Conservation (phyloP, 2,888 invertebrate genomes). For the Brenthis daphne region DNA sequence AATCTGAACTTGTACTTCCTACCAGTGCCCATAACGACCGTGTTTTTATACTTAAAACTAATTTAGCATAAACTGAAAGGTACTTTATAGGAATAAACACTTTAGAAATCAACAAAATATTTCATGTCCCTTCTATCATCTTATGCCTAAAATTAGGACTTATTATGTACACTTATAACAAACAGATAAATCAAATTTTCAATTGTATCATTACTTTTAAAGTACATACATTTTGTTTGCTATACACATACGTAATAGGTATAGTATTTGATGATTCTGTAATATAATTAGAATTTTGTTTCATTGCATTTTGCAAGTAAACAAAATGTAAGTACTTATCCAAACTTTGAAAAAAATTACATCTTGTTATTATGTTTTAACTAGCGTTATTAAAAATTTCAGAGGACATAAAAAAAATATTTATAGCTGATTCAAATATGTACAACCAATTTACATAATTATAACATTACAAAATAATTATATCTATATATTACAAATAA, state of each 20-base stretch:
- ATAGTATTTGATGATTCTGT: neutral
- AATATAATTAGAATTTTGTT: constrained; percentile 4
- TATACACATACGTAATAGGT: neutral
- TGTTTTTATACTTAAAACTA: constrained; percentile 67
- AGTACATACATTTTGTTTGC: constrained; percentile 39
- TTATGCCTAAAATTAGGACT: constrained; percentile 62
- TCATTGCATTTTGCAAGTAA: constrained; percentile 10
- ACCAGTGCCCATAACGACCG: constrained; percentile 50
- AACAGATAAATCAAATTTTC: neutral
- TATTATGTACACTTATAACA: constrained; percentile 45
- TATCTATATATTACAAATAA: constrained; percentile 47
- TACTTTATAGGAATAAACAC: constrained; percentile 78
- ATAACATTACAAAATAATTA: constrained; percentile 47
- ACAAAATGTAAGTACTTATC: neutral
- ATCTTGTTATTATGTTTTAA: constrained; percentile 7
- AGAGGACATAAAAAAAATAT: constrained; percentile 43
- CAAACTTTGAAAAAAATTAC: neutral
- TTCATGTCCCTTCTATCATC: constrained; percentile 55
- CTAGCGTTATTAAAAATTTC: neutral
- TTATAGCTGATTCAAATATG: constrained; percentile 60
- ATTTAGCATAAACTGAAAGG: constrained; percentile 65
- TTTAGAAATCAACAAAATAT: constrained; percentile 71
- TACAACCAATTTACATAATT: constrained; percentile 78
- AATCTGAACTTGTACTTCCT: constrained; percentile 60
- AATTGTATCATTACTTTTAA: neutral